Evolutionary conservation across 2,797 vertebrate species (phyloP), one percentile per base, ranked within the genome.

Genomic region (Steatocranus sp.): DNA sequence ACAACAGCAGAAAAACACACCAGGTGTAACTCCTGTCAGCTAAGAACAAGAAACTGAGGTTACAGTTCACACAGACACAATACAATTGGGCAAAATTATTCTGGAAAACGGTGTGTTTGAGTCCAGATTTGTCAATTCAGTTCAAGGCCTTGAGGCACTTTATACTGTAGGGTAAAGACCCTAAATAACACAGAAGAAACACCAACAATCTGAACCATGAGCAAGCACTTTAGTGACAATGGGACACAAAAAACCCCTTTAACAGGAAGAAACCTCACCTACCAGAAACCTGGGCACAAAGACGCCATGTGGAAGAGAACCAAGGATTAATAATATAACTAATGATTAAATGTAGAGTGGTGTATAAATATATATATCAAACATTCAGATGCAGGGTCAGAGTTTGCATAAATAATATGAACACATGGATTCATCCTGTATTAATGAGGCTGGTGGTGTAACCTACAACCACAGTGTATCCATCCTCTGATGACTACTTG

Each of bases 201-300:
- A 11, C 9, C 30, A 58, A 34, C 30, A 1, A 58, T 34, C 17
- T 58, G 30, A 58, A 58, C 56, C 17, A 58, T 11, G 17, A 34
- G 30, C 30, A 58, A 58, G 3, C 30, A 34, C 17, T 58, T 58
- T 58, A 11, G 56, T n/a, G 9, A 58, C 54, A 58, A 34, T 32
- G 54, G 30, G 17, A 58, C 17, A 32, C 18, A 4, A 58, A 58
- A 58, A 5, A 0, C 0, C 7, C 17, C 30, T 58, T 58, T n/a
- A 58, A 58, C 17, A 7, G 56, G 30, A 58, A 58, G 56, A 58
- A 34, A 58, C 17, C 17, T 58, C 56, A 58, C 2, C 56, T 58
- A 58, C 56, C 56, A n/a, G 56, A 58, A 34, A 58, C 17, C 30
- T 58, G 56, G 30, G 30, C 56, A 58, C 17, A 58, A 58, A 58